Evolutionary conservation across 2,888 invertebrate genomes (phyloP), one percentile per base, ranked within the genome.

Genomic region (Drosophila mayaguana): DNA sequence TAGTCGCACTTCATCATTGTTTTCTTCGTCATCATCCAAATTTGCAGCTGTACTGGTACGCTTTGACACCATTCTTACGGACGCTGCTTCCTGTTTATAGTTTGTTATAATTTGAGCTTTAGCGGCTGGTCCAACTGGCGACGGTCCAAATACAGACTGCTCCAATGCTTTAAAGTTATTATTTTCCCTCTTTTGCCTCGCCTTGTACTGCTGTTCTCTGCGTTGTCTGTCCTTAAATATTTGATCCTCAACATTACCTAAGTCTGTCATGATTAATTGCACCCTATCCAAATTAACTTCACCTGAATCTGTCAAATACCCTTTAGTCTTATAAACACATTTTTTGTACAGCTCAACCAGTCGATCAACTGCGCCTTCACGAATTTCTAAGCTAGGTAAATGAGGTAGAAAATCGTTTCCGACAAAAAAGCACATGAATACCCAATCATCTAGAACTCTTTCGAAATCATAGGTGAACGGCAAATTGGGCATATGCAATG

Each of bases 391-490:
- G 57, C 98, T 98, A 6, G 99, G 99, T 78, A 99, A 94, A 94
- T 99, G 99, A 0, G 99, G 99, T 85, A 99, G 93, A 92, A 99
- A 99, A 93, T 99, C 99, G 91, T 99, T 99, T 54, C 99, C 99
- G 59, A 99, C 99, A 93, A 99, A 99, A 94, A 99, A 99, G 92
- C 99, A 99, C 98, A 99, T 98, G 90, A 96, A 96, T 7, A 96
- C 99, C 99, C 99, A 99, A 93, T 99, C 99, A 91, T 99, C 99
- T 18, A 99, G 92, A 0, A 96, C 98, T 63, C 99, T 94, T 89
- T 99, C 99, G 92, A 99, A 97, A 91, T 98, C 97, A 92, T 98
- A 99, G 36, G 95, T 94, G 93, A 99, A 99, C 5, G 99, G 98
- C 43, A 99, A 94, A 92, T 97, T 97, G 0, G 96, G 96, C 98